Evolutionary conservation across 2,888 invertebrate species (phyloP).

Genomic region (Sepioteuthis lessoniana): DNA sequence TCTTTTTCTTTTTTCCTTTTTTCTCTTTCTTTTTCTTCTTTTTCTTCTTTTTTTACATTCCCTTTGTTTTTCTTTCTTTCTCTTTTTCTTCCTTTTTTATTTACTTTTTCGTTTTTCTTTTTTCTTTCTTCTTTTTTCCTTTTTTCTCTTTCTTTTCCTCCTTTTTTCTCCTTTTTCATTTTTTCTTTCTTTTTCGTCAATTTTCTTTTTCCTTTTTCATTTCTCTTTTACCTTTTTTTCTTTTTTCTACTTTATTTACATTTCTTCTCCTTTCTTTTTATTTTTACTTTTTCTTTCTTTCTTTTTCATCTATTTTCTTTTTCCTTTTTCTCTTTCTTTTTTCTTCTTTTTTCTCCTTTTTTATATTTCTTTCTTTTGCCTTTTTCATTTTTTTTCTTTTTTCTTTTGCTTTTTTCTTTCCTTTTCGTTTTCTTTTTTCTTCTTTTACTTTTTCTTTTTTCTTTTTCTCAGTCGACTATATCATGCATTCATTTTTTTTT

Average conservation of each 20-base stretch:
- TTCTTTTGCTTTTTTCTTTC: not conserved
- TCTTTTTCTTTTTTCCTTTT: not conserved
- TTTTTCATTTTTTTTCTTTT: not conserved
- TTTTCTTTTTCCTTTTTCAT: not conserved
- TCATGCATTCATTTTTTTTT: no score
- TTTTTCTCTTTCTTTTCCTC: not conserved
- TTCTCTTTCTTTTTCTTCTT: not conserved
- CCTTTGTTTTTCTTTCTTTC: not conserved
- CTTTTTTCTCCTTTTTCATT: not conserved
- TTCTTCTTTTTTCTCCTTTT: not conserved
- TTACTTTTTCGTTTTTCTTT: not conserved
- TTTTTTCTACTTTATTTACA: no score
- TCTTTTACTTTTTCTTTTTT: no score
- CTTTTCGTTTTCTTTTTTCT: not conserved
- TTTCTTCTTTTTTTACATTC: not conserved
- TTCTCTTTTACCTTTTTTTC: not conserved
- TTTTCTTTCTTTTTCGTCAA: not conserved
- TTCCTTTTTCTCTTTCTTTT: not conserved
- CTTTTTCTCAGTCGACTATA: not conserved
- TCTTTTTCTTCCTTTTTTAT: not conserved
- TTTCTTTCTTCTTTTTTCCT: not conserved
- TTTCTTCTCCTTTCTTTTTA: not conserved
- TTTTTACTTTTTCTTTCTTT: not conserved
- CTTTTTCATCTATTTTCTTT: not conserved
- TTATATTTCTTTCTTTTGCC: no score